A percentile compares a stretch with the other conserved stretches of the same genome.
These are phyloP conservation scores for Chelonoidis abingdonii DNA, from an alignment of 2,113 vertebrate genomes.

Conservation along the genomic window DNA sequence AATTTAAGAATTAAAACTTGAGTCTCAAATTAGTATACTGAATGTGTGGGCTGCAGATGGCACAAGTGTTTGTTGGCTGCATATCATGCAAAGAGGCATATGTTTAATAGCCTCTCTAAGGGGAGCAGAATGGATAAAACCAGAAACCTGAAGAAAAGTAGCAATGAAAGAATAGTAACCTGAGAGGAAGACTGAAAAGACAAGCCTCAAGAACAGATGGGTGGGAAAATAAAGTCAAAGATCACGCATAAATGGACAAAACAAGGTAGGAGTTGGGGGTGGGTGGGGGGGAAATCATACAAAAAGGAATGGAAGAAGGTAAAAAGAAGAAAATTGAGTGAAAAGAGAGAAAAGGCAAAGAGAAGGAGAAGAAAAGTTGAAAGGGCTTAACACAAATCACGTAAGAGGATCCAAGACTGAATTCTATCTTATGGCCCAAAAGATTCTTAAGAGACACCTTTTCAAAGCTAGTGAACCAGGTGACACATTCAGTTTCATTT, in stretches of 20 bases:
- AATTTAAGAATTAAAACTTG: not conserved
- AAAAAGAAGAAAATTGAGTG: not conserved
- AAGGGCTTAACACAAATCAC: not conserved
- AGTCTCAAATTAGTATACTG: not conserved
- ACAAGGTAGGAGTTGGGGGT: accelerated
- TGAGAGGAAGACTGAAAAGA: not conserved
- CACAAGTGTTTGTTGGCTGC: not conserved
- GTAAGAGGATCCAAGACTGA: not conserved
- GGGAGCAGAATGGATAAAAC: not conserved
- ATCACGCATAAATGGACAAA: not conserved
- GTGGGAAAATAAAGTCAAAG: not conserved
- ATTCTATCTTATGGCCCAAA: not conserved
- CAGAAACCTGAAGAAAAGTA: not conserved
- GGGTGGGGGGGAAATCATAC: accelerated
- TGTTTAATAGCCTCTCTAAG: not conserved
- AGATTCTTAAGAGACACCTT: not conserved
- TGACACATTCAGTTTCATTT: not conserved
- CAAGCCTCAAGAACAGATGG: not conserved
- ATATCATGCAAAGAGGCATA: not conserved
- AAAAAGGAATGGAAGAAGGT: not conserved
- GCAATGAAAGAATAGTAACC: not conserved
- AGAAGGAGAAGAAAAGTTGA: not conserved
- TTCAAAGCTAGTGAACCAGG: not conserved
- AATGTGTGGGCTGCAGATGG: not conserved
- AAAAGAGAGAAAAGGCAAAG: not conserved